A percentile compares a stretch with the other conserved stretches of the same genome.
These are phyloP conservation scores for Meriones unguiculatus DNA, from an alignment of 2,113 vertebrate species.

Conservation along the genomic window DNA sequence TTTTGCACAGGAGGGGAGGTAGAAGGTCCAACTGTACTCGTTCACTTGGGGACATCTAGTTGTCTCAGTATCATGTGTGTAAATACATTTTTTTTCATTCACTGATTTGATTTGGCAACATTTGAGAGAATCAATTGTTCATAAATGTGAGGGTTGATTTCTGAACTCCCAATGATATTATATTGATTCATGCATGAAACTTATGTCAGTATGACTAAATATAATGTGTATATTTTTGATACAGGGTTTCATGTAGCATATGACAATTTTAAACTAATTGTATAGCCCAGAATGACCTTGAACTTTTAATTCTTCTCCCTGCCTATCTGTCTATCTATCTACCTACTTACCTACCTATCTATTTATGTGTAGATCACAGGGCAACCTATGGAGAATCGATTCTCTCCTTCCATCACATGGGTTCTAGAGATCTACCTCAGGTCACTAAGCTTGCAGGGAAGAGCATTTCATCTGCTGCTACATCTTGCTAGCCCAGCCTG, in stretches of 20 bases:
- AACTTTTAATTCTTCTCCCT: background rate
- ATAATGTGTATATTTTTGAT: background rate
- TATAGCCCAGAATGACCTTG: background rate
- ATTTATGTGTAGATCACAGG: background rate
- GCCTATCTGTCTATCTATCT: background rate
- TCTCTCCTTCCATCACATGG: background rate
- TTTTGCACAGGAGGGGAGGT: background rate
- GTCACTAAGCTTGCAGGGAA: background rate
- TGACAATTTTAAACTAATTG: background rate
- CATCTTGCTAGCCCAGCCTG: background rate
- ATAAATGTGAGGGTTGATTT: slow-evolving; percentile 31
- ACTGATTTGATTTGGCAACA: background rate
- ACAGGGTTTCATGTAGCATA: background rate
- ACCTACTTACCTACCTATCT: background rate
- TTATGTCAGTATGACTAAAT: background rate
- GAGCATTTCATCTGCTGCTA: background rate
- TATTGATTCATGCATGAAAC: background rate
- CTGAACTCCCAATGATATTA: slow-evolving; percentile 8
- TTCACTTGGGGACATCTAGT: background rate
- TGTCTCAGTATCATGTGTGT: background rate
- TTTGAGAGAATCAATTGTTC: slow-evolving; percentile 40
- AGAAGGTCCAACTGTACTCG: background rate
- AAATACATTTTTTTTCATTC: background rate
- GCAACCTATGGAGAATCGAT: background rate
- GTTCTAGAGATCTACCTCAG: no score